These are phyloP conservation scores for Bothrops jararaca DNA, from an alignment of 2,113 vertebrate species.

Conservation along the genomic window DNA sequence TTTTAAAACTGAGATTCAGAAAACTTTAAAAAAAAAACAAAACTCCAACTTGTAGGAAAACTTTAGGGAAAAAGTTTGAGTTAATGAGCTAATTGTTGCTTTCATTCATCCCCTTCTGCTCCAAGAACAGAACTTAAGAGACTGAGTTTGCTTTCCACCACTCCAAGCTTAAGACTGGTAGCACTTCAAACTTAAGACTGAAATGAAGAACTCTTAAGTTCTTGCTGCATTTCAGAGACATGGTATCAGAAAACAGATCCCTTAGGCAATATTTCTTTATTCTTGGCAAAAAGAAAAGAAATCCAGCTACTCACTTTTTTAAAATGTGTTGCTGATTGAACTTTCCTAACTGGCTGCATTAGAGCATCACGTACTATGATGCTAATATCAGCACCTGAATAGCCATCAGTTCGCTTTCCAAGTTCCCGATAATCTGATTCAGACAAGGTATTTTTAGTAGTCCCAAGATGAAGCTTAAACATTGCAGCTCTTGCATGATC, in stretches of 20 bases:
- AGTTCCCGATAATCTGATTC: constrained; percentile 85
- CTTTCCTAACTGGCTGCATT: constrained; percentile 96
- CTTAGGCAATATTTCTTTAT: not conserved
- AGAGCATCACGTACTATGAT: constrained; percentile 91
- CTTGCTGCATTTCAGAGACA: not conserved
- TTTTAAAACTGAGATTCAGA: not conserved
- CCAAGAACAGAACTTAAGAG: not conserved
- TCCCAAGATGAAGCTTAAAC: constrained; percentile 92
- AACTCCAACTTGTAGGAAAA: not conserved
- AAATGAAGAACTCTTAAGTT: not conserved
- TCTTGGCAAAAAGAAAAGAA: not conserved
- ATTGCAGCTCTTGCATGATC: constrained; percentile 88
- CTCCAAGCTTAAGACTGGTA: not conserved
- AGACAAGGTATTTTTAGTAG: constrained; percentile 77
- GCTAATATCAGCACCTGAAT: constrained; percentile 93
- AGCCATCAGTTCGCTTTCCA: constrained; percentile 86
- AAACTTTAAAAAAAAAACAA: no score
- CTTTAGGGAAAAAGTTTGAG: not conserved
- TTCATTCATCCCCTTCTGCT: not conserved
- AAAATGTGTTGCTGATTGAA: constrained; percentile 96
- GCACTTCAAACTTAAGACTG: not conserved
- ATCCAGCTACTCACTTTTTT: constrained; percentile 77
- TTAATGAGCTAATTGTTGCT: not conserved
- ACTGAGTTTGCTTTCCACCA: not conserved
- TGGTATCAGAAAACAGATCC: not conserved